phyloP scores from a whole-genome alignment of 2,888 invertebrate species.

The Zygothrica quintamaculata region DNA sequence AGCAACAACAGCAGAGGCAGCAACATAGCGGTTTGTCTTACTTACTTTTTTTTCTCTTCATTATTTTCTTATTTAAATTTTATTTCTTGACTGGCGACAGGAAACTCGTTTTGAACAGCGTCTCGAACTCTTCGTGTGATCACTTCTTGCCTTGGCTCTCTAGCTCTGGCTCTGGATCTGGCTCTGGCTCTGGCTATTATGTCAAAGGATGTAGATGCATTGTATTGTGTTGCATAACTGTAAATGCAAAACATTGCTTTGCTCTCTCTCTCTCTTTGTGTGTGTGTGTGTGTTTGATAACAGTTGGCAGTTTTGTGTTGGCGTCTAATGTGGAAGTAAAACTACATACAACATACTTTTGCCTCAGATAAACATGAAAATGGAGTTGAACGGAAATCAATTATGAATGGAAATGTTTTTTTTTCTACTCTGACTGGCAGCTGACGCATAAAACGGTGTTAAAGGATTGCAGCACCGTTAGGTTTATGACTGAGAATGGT shows the following conservation, averaged over 20 bases:
- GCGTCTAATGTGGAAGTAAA: constrained; percentile 41
- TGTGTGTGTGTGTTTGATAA: constrained; percentile 39
- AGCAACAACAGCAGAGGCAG: constrained; percentile 17
- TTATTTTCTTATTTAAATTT: constrained; percentile 73
- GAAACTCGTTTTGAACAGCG: constrained; percentile 66
- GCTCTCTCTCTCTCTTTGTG: constrained; percentile 8
- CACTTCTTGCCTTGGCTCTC: constrained; percentile 27
- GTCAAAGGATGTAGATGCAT: constrained; percentile 68
- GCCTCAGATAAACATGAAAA: constrained; percentile 5
- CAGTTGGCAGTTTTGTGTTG: constrained; percentile 51
- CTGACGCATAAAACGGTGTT: constrained; percentile 52
- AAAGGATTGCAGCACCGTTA: constrained; percentile 69
- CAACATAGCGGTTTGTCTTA: constrained; percentile 68
- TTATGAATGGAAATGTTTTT: constrained; percentile 57
- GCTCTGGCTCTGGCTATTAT: constrained; percentile 46
- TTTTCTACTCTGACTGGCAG: constrained; percentile 40
- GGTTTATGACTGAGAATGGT: constrained; percentile 16
- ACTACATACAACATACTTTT: too few relatives aligned
- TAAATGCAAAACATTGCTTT: constrained; percentile 64
- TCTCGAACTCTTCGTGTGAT: constrained; percentile 28
- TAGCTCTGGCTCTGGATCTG: constrained; percentile 8
- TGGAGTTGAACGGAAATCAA: constrained; percentile 69
- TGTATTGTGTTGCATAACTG: constrained; percentile 74
- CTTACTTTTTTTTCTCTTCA: constrained; percentile 37
- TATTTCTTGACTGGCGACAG: constrained; percentile 61